Evolutionary conservation across 2,888 invertebrate genomes (phyloP).

Genomic region (Athalia rosae): DNA sequence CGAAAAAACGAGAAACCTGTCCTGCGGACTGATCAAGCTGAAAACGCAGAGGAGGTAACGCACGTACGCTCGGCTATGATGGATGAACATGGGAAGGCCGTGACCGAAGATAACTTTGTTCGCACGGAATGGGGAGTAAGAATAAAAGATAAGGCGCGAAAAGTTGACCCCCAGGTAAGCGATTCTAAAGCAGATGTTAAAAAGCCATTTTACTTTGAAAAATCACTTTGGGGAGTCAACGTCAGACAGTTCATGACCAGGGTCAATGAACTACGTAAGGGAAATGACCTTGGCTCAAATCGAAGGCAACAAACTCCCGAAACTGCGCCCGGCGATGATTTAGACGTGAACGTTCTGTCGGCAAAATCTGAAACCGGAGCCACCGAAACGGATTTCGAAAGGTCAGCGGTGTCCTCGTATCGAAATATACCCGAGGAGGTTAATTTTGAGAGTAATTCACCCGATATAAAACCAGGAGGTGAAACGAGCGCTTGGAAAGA

Average conservation of each 20-base stretch:
- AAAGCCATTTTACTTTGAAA: conserved; percentile 50
- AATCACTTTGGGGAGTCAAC: conserved; percentile 55
- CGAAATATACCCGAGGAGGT: neutral
- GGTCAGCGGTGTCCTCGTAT: neutral
- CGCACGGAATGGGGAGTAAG: conserved; percentile 60
- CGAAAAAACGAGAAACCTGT: conserved; percentile 59
- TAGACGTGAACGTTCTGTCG: no score
- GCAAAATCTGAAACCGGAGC: no score
- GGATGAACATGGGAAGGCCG: conserved; percentile 25
- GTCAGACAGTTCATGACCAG: conserved; percentile 40
- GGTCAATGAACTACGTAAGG: neutral
- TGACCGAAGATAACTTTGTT: conserved; percentile 50
- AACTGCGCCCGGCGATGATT: no score
- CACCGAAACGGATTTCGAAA: no score
- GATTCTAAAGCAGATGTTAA: conserved; percentile 36
- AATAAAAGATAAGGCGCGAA: conserved; percentile 48
- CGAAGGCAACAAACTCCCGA: neutral
- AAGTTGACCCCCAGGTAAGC: conserved; percentile 27
- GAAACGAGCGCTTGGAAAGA: conserved; percentile 61
- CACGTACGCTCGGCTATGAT: conserved; percentile 40
- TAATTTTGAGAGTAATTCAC: conserved; percentile 49
- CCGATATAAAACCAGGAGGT: conserved; percentile 46
- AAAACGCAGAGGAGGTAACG: conserved; percentile 13
- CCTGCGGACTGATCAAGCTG: conserved; percentile 51
- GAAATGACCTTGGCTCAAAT: neutral